A percentile compares a stretch with the other conserved stretches of the same genome.
These are phyloP conservation scores for Ascidia mentula DNA, from an alignment of 23 tunicate species.

Conservation along the genomic window DNA sequence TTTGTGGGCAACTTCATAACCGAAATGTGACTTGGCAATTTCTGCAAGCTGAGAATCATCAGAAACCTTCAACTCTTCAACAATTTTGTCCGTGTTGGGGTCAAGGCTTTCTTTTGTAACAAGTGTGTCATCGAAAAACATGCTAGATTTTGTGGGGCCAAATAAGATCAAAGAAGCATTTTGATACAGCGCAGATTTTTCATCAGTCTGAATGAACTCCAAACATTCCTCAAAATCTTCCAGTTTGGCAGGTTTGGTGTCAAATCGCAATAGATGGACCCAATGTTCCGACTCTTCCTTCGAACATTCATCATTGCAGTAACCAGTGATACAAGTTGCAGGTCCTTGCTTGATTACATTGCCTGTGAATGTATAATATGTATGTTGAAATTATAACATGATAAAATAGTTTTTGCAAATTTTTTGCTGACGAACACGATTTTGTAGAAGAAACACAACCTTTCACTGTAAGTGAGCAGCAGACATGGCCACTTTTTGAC, in stretches of 20 bases:
- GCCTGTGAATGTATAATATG: too few relatives aligned
- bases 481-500: too few relatives aligned
- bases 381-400: too few relatives aligned
- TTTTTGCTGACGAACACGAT: too few relatives aligned
- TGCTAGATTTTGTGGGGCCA: not conserved
- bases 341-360: constrained; percentile 18
- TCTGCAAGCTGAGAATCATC: not conserved
- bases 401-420: too few relatives aligned
- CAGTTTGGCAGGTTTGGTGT: not conserved
- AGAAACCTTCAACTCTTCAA: not conserved
- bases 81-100: not conserved
- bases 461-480: too few relatives aligned
- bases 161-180: not conserved
- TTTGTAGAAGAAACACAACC: too few relatives aligned
- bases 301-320: not conserved
- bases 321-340: not conserved
- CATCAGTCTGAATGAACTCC: not conserved
- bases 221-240: not conserved
- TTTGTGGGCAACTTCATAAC: not conserved
- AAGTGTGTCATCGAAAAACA: not conserved
- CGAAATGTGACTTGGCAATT: not conserved
- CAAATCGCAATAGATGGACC: not conserved
- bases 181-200: not conserved
- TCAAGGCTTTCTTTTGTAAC: not conserved
- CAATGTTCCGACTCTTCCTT: not conserved